Evolutionary conservation across 1,140 invertebrate genomes (phyloP).

Genomic region (Condylostylus longicornis): DNA sequence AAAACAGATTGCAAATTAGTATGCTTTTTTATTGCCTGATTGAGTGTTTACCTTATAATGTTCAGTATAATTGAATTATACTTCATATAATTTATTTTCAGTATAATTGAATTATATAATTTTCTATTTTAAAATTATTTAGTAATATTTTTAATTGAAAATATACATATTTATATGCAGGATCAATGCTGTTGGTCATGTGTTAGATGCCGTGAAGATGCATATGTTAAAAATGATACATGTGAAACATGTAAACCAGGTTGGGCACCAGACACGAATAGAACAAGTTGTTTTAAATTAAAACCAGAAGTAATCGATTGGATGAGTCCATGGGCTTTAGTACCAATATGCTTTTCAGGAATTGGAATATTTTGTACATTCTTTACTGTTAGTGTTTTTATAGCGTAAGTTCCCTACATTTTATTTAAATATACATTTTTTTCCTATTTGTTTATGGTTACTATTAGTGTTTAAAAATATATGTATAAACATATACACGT

Average conservation of each 20-base stretch:
- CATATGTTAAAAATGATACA: constrained; percentile 44
- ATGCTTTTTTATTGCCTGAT: too few species aligned
- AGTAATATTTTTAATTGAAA: too few species aligned
- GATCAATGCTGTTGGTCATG: constrained; percentile 54
- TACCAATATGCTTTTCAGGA: constrained; percentile 39
- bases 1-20: too few species aligned
- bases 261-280: constrained; percentile 37
- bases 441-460: too few species aligned
- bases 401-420: too few species aligned
- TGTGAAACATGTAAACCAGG: constrained; percentile 41
- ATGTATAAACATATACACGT: too few species aligned
- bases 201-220: constrained; percentile 40
- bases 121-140: too few species aligned
- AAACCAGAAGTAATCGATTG: constrained; percentile 37
- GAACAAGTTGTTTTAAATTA: constrained; percentile 37
- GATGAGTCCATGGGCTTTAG: constrained; percentile 43
- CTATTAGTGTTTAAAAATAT: too few species aligned
- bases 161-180: constrained; percentile 16
- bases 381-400: constrained; percentile 46
- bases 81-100: too few species aligned
- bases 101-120: too few species aligned
- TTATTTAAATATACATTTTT: too few species aligned
- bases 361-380: constrained; percentile 47
- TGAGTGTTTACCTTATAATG: too few species aligned
- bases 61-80: not conserved